phyloP scores from a whole-genome alignment of 2,888 invertebrate species.

The Drosophila nigritarsus region DNA sequence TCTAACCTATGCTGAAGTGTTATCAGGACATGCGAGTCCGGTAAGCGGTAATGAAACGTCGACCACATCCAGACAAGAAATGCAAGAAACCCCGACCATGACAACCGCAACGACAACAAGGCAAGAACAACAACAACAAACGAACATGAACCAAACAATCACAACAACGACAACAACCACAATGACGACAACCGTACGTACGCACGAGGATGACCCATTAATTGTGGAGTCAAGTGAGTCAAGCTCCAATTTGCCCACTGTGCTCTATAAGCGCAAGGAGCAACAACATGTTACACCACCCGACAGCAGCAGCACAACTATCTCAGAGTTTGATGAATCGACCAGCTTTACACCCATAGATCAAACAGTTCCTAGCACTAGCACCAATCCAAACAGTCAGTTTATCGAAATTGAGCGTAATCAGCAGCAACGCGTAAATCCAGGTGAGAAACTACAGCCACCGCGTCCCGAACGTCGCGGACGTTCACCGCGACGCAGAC shows the following conservation, averaged over 20 bases:
- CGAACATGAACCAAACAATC: slow-evolving; percentile 41
- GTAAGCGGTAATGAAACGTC: slow-evolving; percentile 76
- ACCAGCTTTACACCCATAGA: slow-evolving; percentile 32
- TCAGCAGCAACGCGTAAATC: slow-evolving; percentile 40
- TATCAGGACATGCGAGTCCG: slow-evolving; percentile 87
- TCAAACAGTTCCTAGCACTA: slow-evolving; percentile 50
- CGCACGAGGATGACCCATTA: slow-evolving; percentile 40
- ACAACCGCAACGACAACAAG: slow-evolving; percentile 49
- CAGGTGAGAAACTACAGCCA: slow-evolving; percentile 64
- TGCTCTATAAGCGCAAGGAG: slow-evolving; percentile 41
- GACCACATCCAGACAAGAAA: slow-evolving; percentile 42
- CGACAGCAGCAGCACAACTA: slow-evolving; percentile 22
- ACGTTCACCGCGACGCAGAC: slow-evolving; percentile 80
- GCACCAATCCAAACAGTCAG: slow-evolving; percentile 44
- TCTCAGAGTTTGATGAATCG: slow-evolving; percentile 37
- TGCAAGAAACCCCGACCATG: slow-evolving; percentile 26
- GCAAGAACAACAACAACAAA: slow-evolving; percentile 44
- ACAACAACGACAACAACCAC: slow-evolving; percentile 49
- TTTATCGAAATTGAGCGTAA: slow-evolving; percentile 63
- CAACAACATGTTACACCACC: slow-evolving; percentile 50
- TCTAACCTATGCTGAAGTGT: slow-evolving; percentile 89
- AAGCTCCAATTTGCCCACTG: slow-evolving; percentile 35
- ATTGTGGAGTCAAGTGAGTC: slow-evolving; percentile 34
- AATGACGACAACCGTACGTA: slow-evolving; percentile 48
- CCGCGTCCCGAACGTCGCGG: slow-evolving; percentile 73